Evolutionary conservation across 2,888 invertebrate genomes (phyloP), one percentile per base, ranked within the genome.

Genomic region (Pollenia angustigena): DNA sequence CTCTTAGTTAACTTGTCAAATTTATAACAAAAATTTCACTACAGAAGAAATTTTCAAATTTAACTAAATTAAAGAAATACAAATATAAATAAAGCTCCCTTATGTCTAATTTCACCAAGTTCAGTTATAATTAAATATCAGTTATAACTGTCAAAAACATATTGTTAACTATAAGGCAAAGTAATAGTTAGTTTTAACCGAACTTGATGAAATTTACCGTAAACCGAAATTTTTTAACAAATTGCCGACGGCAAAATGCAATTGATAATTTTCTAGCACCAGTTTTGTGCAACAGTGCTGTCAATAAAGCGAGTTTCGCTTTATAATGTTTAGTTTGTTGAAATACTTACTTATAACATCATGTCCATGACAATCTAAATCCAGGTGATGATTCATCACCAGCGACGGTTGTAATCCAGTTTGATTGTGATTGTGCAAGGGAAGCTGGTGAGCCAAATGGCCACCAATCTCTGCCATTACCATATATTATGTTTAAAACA

Each of bases 391-490:
- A 91, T 95, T 95, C 94, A 95, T 95, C 92, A 95, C 95, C 92
- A 95, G 93, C 93, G 95, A 94, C 90, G 95, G 95, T 91, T 95
- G 95, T 94, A 95, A 93, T 92, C 95, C 95, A 92, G 94, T 94
- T 91, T 93, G 93, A 89, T 90, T 91, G 91, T 93, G 93, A 92
- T 92, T 93, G 93, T 94, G 94, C 94, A 85, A 85, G 90, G 94
- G 94, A 93, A 95, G 94, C 94, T 95, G 95, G 94, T 95, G 95
- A 94, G 95, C 95, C 94, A 95, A 94, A 94, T 95, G 94, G 94
- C 94, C 95, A 94, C 95, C 95, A 92, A 95, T 95, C 95, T 95
- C 95, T 94, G 95, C 95, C 95, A 95, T 95, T 94, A 95, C 95
- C 95, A 95, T 95, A 94, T 94, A 94, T 93, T 92, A 91, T 91